Percentiles rank a stretch among this genome's conserved stretches.
Evolutionary conservation across 1,140 invertebrate species (phyloP).

Genomic region (Antheraea pernyi): DNA sequence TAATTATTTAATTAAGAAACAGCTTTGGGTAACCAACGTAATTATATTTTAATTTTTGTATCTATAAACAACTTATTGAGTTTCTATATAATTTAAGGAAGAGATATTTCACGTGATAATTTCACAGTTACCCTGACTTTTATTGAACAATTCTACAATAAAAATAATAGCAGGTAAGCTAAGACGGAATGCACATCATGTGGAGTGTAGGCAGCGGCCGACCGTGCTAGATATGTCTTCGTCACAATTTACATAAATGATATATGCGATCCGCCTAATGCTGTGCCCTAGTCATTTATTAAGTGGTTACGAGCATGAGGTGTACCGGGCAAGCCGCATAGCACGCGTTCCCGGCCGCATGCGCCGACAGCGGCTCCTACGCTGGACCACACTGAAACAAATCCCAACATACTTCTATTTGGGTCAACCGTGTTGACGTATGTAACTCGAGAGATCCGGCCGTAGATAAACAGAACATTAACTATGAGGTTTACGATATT

Average conservation of each 20-base stretch:
- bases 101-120: not conserved
- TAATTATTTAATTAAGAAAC: too few species aligned
- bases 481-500: not conserved
- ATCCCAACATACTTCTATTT: constrained; percentile 31
- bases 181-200: constrained; percentile 64
- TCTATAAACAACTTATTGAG: too few species aligned
- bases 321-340: constrained; percentile 54
- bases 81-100: too few species aligned
- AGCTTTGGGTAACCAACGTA: too few species aligned
- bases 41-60: too few species aligned
- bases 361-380: constrained; percentile 61
- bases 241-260: constrained; percentile 79
- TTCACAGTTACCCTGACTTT: not conserved
- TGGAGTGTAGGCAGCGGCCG: constrained; percentile 56
- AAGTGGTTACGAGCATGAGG: constrained; percentile 50
- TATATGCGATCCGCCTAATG: constrained; percentile 76
- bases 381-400: constrained; percentile 62
- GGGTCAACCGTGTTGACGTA: constrained; percentile 67
- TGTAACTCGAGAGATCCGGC: constrained; percentile 33
- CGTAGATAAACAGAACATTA: not conserved
- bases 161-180: constrained; percentile 32
- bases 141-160: constrained; percentile 46
- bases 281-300: constrained; percentile 71
- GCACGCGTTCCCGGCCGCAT: constrained; percentile 64
- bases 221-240: constrained; percentile 74